Evolutionary conservation across 2,888 invertebrate species (phyloP).

Genomic region (Limnephilus marmoratus): DNA sequence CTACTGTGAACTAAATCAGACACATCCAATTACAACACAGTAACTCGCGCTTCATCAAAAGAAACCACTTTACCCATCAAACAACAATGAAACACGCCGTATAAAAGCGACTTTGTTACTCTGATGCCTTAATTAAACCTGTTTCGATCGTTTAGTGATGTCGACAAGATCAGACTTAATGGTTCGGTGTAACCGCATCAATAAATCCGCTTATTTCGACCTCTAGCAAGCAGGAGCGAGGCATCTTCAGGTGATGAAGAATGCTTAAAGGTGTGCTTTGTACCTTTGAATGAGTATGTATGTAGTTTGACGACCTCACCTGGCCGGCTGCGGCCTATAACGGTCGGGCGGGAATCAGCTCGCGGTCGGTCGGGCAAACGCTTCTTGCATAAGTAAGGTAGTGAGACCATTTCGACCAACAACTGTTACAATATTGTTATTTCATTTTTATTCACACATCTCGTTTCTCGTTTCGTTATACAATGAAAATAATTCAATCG

Average conservation of each 20-base stretch:
- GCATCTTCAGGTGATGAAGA: neutral
- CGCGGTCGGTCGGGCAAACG: conserved; percentile 44
- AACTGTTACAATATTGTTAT: conserved; percentile 43
- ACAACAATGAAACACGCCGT: neutral
- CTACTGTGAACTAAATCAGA: conserved; percentile 28
- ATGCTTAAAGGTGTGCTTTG: neutral
- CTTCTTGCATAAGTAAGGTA: conserved; percentile 43
- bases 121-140: conserved; percentile 24
- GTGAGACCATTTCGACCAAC: conserved; percentile 2
- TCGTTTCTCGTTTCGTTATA: conserved; percentile 7
- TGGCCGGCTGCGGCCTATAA: conserved; percentile 9
- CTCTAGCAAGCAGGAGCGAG: neutral
- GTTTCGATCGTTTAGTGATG: conserved; percentile 7
- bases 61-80: neutral
- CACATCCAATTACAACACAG: conserved; percentile 7
- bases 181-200: neutral
- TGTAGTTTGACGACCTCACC: neutral
- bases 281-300: neutral
- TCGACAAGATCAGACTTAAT: conserved; percentile 33
- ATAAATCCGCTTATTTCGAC: neutral
- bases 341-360: conserved; percentile 40
- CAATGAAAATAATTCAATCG: neutral
- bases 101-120: conserved; percentile 10
- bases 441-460: conserved; percentile 38
- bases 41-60: neutral